Base-by-base conservation (phyloP, 2,888 invertebrate genomes). In the Ptilodon capucinus region DNA sequence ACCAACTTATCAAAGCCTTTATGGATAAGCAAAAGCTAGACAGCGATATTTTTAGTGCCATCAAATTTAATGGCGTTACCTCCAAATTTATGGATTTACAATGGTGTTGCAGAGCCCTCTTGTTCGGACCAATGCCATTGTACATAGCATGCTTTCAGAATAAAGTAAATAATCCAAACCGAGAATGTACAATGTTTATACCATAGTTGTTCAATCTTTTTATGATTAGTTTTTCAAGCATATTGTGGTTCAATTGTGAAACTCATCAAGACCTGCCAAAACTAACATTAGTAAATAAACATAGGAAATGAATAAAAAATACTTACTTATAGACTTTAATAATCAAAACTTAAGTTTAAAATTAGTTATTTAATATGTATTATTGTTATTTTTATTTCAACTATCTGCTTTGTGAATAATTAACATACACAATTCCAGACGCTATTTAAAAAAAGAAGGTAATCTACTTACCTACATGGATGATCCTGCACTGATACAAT, bases 301-400 rank as follows among this genome's bases (percentile, higher is more conserved):
- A 56, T 64, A 67, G 64, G 48, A 43, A 64, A 64, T 64, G 50
- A 64, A 56, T 64, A 59, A 64, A 67, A 54, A 57, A n/a, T n/a
- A n/a, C n/a, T n/a, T n/a, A n/a, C n/a, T n/a, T 46, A 50, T 64
- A 67, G 53, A 44, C 40, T 56, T n/a, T 50, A 54, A 51, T 52
- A 56, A 51, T 43, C 56, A 51, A 52, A 43, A 54, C 57, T 64
- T 60, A 60, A 67, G 46, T 55, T 36, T 55, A 56, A 49, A 30
- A 49, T 36, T n/a, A n/a, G n/a, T n/a, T 6, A 23, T 5, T 23
- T 23, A 23, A 23, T n/a, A n/a, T n/a, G 28, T 28, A 3, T 28
- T n/a, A 4, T 9, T 25, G 11, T 28, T n/a, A n/a, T 28, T 28
- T 21, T 28, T n/a, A n/a, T 4, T 28, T 28, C 28, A n/a, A 4